Base-by-base conservation (phyloP, 92 coral and sea anemone species). In the Actinernus sp. region DNA sequence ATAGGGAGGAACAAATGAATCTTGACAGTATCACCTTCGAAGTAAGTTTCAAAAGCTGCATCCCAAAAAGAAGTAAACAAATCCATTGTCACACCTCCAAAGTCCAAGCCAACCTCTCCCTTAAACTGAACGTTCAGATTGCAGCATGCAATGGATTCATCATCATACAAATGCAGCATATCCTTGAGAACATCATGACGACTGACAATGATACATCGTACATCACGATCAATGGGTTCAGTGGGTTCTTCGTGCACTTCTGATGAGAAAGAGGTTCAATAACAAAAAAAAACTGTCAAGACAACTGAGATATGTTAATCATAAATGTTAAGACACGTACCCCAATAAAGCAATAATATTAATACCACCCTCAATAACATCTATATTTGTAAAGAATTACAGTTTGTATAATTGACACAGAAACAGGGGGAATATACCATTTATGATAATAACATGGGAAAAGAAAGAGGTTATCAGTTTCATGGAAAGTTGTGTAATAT, bases 51-150 rank as follows among this genome's bases (percentile, higher is more conserved):
- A 53, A 62, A 86, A 18, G 79, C 81, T 27, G 64, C 68, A 32
- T 75, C 83, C 84, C 88, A 87, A 61, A 85, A 63, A 4, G 82
- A 39, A 10, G 83, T 32, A 54, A 83, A 83, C 63, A 83, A 34
- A 45, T 83, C 89, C 19, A 51, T 60, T 4, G 89, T 67, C 24
- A 68, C 49, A 9, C 89, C 89, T 49, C 89, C 89, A 29, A 83
- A 83, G 53, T 74, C 89, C 67, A 83, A 26, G 11, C 65, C 78
- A 29, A 54, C 53, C 43, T 65, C 83, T 28, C 69, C 76, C 34
- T 54, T 32, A 73, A 81, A 72, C 12, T 18, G 18, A 7, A 73
- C 88, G 38, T 58, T 56, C 44, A 81, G 51, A 26, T 65, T 56
- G 57, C 63, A 55, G 12, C 31, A 36, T 11, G 50, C 28, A 2